phyloP scores from a whole-genome alignment of 2,797 vertebrate species.

The Lemur catta region DNA sequence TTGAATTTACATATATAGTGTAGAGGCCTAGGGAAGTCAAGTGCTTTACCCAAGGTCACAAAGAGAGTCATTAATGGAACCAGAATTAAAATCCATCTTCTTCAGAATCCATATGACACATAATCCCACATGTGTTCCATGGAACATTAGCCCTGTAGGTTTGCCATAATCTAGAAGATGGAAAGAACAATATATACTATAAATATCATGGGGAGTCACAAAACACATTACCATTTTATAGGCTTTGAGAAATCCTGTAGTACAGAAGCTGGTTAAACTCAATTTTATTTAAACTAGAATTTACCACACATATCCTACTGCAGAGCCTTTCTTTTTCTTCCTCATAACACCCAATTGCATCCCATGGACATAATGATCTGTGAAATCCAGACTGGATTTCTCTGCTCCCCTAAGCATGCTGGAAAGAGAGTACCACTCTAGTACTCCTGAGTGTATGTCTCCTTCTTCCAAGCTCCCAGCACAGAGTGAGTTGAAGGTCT shows the following conservation, averaged over 20 bases:
- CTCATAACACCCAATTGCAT: neutral
- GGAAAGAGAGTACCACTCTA: neutral
- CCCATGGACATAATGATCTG: neutral
- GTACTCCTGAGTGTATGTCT: neutral
- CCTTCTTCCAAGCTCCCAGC: neutral
- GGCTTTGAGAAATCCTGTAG: neutral
- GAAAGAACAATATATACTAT: neutral
- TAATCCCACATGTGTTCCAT: neutral
- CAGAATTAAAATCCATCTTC: neutral
- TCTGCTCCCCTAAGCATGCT: constrained; percentile 21
- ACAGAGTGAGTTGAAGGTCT: neutral
- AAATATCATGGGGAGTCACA: neutral
- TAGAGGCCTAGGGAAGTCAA: neutral
- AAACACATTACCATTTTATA: neutral
- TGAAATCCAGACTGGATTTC: constrained; percentile 54
- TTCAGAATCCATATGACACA: neutral
- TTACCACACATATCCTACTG: neutral
- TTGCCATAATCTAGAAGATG: neutral
- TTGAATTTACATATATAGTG: neutral
- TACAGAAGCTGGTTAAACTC: neutral
- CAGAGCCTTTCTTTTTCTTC: neutral
- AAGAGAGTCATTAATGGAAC: neutral
- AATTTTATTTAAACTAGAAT: constrained; percentile 48
- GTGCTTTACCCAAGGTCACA: neutral
- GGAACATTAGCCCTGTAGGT: neutral